Evolutionary conservation across 2,797 vertebrate genomes (phyloP), one percentile per base, ranked within the genome.

Genomic region (Manis pentadactyla): DNA sequence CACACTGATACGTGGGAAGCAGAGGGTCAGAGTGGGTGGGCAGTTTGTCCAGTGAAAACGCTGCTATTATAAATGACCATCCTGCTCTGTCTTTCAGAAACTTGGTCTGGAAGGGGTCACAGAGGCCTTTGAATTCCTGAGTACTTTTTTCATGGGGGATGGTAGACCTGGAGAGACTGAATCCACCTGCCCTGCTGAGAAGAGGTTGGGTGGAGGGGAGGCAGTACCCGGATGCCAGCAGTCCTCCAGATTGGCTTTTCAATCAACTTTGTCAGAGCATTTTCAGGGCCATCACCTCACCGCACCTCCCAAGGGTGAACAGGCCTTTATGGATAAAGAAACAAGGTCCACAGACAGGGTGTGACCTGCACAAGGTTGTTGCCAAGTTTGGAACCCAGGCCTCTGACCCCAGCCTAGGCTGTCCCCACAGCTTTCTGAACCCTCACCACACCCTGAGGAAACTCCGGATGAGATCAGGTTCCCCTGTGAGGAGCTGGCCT

Each of bases 321-420:
- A 81, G 75, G 27, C 37, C 71, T 94, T 90, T 66, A 15, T 7
- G n/a, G 27, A 64, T 34, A 46, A 63, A 66, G 46, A 83, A 74
- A 17, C 0, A 25, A 74, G 55, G 39, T 3, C 57, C 8, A 27
- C 5, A 49, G 64, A 82, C 4, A 2, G 77, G 59, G 55, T 2
- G 0, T 37, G 55, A 55, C 55, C 46, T 21, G 13, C 1, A 10
- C 12, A 34, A 0, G 4, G 14, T 78, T 27, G 10, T 29, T 64
- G 66, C n/a, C 4, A 37, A 46, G 14, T 18, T 61, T 73, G n/a
- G 57, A 85, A 25, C 21, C 23, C 39, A 39, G 27, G 29, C 18
- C 18, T 57, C 15, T 29, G 1, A 19, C 31, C n/a, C 19, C 37
- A 66, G 19, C 15, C 19, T 23, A 42, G 69, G 12, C 17, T n/a